Base-by-base conservation (phyloP, 1,140 invertebrate species). In the Micrasema longulum region DNA sequence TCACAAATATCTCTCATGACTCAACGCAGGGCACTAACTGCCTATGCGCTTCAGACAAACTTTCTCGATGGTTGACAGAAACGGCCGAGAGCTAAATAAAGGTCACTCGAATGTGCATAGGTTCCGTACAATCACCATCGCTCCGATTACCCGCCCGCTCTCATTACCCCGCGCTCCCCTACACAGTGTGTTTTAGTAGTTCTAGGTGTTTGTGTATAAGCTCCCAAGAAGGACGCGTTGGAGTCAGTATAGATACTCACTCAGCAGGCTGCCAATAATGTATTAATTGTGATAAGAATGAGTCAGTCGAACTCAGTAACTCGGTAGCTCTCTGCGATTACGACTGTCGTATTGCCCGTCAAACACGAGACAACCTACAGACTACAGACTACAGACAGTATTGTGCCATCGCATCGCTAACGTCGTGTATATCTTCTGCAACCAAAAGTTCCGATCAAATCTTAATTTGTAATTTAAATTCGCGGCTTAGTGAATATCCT, bases 241-340 rank as follows among this genome's bases (percentile, higher is more conserved):
- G n/a, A 5, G 6, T n/a, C 1, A n/a, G 16, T 16, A 52, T 52
- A 52, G 22, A 4, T 23, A 52, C 2, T 22, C 10, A 20, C 57
- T 36, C 73, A 63, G 69, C 69, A 38, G 68, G 73, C 64, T 47
- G 69, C 64, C 73, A 71, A 74, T 74, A 74, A 74, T 71, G 31
- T 71, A 74, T 71, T 74, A 26, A 38, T 68, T 55, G 50, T 68
- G 73, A 74, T 74, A 74, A 74, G 52, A 74, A 52, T 60, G 68
- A 66, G 23, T 68, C 50, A 71, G 31, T 35, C 52, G 10, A 36
- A 45, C 63, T 5, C n/a, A n/a, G n/a, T n/a, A 45, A 64, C 60
- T 62, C 16, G 35, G 57, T 22, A 22, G 20, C 38, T n/a, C 50
- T 14, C 23, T 12, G 6, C 18, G 2, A 53, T 22, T 18, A 53